Evolutionary conservation across 2,888 invertebrate genomes (phyloP).

Genomic region (Diarsia brunnea): DNA sequence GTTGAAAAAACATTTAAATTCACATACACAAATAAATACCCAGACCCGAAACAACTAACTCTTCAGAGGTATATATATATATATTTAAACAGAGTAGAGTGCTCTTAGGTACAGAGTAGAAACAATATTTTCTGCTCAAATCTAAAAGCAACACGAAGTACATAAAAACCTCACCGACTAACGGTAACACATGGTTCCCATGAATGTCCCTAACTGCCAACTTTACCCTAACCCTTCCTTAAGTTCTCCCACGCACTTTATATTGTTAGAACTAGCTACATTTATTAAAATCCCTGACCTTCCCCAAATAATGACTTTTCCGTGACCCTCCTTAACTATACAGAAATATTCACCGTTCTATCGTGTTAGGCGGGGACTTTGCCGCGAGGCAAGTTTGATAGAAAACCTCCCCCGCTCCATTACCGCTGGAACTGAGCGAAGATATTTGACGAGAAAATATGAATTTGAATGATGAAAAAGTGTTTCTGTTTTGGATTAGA

Average conservation of each 20-base stretch:
- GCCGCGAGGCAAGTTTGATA: conserved; percentile 30
- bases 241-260: background rate
- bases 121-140: background rate
- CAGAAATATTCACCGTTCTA: conserved; percentile 13
- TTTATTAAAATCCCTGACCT: conserved; percentile 24
- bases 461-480: conserved; percentile 11
- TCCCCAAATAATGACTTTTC: conserved; percentile 24
- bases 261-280: background rate
- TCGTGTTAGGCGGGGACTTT: background rate
- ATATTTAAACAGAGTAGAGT: background rate
- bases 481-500: background rate
- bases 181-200: background rate
- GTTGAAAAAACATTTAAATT: no score
- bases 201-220: background rate
- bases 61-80: no score
- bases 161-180: no score
- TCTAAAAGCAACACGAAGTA: background rate
- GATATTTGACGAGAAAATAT: conserved; percentile 22
- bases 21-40: no score
- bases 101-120: background rate
- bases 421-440: background rate
- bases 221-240: background rate
- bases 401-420: conserved; percentile 21
- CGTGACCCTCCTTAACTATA: conserved; percentile 27
- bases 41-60: no score